These are phyloP conservation scores for Plebejus argus DNA, from an alignment of 2,888 invertebrate species.

Conservation along the genomic window DNA sequence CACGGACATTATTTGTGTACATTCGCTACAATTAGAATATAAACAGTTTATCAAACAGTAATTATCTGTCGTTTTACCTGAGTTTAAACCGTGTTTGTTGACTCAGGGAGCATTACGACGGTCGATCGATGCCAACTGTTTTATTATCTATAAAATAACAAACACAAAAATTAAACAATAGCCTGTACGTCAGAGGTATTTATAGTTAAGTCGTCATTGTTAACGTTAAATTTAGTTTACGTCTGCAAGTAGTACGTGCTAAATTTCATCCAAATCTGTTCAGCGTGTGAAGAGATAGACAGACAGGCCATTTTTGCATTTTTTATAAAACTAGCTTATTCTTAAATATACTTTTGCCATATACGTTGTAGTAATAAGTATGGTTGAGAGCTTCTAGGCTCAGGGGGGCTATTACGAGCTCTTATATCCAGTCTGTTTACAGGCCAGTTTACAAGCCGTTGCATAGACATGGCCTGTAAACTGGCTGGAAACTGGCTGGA, in stretches of 20 bases:
- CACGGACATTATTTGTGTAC: background rate
- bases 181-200: background rate
- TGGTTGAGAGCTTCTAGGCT: too few species aligned
- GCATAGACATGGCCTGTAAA: too few species aligned
- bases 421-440: too few species aligned
- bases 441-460: too few species aligned
- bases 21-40: background rate
- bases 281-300: background rate
- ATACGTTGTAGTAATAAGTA: too few species aligned
- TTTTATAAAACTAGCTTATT: too few species aligned
- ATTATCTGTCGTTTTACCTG: background rate
- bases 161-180: background rate
- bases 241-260: background rate
- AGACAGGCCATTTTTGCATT: too few species aligned
- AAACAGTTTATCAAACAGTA: background rate
- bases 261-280: background rate
- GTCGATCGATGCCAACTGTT: constrained; percentile 2
- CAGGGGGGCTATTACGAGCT: too few species aligned
- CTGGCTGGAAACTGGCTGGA: too few species aligned
- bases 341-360: too few species aligned
- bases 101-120: background rate
- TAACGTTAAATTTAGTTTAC: background rate
- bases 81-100: background rate
- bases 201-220: background rate
- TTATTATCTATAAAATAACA: constrained; percentile 8